Base-by-base conservation (phyloP, 2,797 vertebrate species). In the Petrocephalus sullivani region DNA sequence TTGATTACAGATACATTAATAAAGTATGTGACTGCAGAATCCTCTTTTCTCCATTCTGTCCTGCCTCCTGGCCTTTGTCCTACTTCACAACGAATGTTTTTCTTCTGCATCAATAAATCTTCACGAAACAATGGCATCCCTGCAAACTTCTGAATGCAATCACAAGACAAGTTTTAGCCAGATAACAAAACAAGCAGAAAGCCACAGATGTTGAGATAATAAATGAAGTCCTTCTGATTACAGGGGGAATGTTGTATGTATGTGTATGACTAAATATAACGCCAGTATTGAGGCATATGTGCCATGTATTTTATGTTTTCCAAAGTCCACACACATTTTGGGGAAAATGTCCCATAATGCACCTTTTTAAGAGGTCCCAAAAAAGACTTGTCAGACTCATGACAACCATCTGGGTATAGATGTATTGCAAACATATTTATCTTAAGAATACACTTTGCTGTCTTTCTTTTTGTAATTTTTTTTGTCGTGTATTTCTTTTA, bases 1-100 rank as follows among this genome's bases (percentile, higher is more conserved):
- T 67, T 23, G 61, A 67, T 33, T 67, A 67, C 64, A 67, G 28
- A 67, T 37, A 33, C 64, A 71, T 71, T 71, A 71, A 71, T 71
- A 71, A 71, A 71, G 64, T 71, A 71, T 71, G 64, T 71, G 64
- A 71, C 33, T 37, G 12, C 64, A 16, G 64, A 71, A 71, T 71
- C 14, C 64, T 71, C 28, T 71, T 16, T 71, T 91, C 92, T 37
- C 64, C 12, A 71, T 71, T 37, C 64, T 28, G 3, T 71, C 33
- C 64, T 71, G 28, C 64, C 10, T 71, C 64, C 64, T 71, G 64
- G 16, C 28, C 28, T 71, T 12, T 14, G 64, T 71, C 28, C 28
- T 71, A 71, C 64, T 37, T 71, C 64, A 37, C 28, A 71, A 10
- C 33, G 64, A 71, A 16, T 71, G 64, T 3, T 71, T 12, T 16